A percentile compares a stretch with the other conserved stretches of the same genome.
Evolutionary conservation across 2,888 invertebrate species (phyloP).

Genomic region (Keiferia lycopersicella): DNA sequence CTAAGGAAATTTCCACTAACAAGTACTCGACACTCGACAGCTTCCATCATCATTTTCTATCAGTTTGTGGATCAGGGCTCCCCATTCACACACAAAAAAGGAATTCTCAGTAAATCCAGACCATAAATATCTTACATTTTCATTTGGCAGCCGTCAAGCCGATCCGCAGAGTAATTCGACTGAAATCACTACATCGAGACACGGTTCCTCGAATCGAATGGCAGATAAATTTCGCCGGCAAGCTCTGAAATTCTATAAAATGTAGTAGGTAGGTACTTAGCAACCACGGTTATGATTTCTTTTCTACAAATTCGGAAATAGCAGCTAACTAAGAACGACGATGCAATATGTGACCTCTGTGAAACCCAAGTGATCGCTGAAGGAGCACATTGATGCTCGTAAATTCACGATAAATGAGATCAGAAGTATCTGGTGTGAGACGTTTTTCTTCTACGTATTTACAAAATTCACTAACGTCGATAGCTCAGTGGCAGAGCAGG

Average conservation of each 20-base stretch:
- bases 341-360: no score
- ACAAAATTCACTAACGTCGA: no score
- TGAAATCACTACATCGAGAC: not conserved
- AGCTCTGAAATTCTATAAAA: no score
- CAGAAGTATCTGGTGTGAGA: no score
- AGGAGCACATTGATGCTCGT: no score
- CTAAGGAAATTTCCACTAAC: not conserved
- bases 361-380: no score
- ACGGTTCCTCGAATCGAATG: not conserved
- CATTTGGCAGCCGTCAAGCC: conserved; percentile 24
- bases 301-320: no score
- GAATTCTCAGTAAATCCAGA: conserved; percentile 15
- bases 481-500: no score
- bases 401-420: no score
- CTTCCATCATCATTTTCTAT: conserved; percentile 13
- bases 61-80: conserved; percentile 6
- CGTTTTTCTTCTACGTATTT: no score
- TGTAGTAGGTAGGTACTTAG: not conserved
- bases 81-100: conserved; percentile 21
- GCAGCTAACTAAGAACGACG: no score
- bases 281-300: no score
- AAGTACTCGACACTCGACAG: not conserved
- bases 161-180: not conserved
- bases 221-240: not conserved
- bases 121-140: conserved; percentile 25